Evolutionary conservation across 2,888 invertebrate species (phyloP).

Genomic region (Pseudococcus longispinus): DNA sequence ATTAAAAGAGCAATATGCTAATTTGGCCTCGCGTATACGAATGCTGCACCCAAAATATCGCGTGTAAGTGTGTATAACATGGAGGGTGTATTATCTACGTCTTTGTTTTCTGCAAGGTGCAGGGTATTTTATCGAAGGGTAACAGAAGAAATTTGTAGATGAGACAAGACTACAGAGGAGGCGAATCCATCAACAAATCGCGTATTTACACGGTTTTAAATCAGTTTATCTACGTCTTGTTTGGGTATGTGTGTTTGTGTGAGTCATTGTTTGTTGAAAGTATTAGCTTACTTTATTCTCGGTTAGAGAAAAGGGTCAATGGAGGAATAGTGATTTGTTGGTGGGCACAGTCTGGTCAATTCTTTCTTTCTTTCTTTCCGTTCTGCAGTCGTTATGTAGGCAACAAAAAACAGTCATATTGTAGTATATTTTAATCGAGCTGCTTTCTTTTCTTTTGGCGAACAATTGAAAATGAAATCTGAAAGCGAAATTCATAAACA

Average conservation of each 20-base stretch:
- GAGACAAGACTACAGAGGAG: neutral
- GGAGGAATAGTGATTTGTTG: neutral
- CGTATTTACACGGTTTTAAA: slow-evolving; percentile 6
- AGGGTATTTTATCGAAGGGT: neutral
- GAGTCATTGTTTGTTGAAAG: neutral
- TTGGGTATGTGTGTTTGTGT: neutral
- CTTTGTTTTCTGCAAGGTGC: neutral
- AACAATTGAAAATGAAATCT: too few species aligned
- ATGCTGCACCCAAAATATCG: neutral
- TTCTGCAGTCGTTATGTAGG: too few species aligned
- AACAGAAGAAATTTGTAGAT: neutral
- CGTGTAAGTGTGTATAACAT: neutral
- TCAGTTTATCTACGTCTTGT: neutral
- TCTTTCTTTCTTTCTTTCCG: too few species aligned
- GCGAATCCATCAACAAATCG: neutral
- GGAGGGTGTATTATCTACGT: neutral
- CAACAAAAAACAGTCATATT: too few species aligned
- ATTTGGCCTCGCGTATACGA: neutral
- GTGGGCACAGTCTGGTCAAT: neutral
- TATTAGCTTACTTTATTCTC: neutral
- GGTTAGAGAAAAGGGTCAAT: neutral
- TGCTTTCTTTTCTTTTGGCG: too few species aligned
- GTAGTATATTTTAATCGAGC: too few species aligned
- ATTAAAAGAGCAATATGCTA: slow-evolving; percentile 20
- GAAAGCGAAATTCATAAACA: too few species aligned